Base-by-base conservation (phyloP, 2,797 vertebrate species). In the Amphiprion clarkii region DNA sequence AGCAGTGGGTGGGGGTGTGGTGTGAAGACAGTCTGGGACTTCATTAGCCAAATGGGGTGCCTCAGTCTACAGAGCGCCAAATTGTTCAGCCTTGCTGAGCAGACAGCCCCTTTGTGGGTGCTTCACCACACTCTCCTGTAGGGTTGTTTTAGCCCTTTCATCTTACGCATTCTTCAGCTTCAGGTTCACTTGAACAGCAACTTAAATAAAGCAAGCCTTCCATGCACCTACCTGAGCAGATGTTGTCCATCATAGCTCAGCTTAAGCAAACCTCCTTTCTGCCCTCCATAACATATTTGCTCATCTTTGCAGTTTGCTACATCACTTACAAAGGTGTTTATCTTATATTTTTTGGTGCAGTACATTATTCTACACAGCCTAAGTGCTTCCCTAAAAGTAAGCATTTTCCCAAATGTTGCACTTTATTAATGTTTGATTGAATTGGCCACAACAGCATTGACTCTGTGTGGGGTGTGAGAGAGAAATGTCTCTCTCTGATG, bases 1-100 rank as follows among this genome's bases (percentile, higher is more conserved):
- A 89, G 90, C 83, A 74, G 89, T 93, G 92, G 94, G 93, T 93
- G 94, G 94, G 90, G 92, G 93, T 89, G 92, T 91, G 90, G 91
- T 93, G 92, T 94, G 93, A 94, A 94, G 93, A 93, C 90, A 94
- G 94, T 94, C 91, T 88, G 89, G 87, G 89, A 94, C 92, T 95
- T 95, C 94, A 96, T 95, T 95, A 95, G 92, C 92, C 92, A 95
- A 95, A 95, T 95, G 94, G 93, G 90, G 85, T 87, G 88, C 88
- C 82, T 92, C 86, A 76, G 88, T 90, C 88, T 88, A 83, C 86
- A 82, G 75, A 86, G 79, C 78, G 74, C 93, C 93, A 93, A 92
- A 91, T 90, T 57, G 90, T 92, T 93, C 86, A 82, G 91, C 85
- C 87, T 85, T 84, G 84, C 88, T 89, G 90, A 93, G 82, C 89